Conservation (phyloP, 53 echinoderm and acorn worm genomes). For the Echinarachnius parma region DNA sequence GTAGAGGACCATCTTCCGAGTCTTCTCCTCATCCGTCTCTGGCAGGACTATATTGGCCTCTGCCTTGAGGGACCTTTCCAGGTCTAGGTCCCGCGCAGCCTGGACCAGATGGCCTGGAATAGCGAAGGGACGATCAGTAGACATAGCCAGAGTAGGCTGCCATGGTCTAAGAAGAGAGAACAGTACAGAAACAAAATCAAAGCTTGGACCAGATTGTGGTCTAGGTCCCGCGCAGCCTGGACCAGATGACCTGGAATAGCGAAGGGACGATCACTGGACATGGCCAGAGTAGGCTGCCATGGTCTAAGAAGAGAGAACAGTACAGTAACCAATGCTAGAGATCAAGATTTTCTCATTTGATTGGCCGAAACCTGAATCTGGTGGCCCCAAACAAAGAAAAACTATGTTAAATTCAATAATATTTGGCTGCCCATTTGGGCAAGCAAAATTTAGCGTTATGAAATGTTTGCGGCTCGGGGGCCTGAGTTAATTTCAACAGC, state of each 20-base stretch:
- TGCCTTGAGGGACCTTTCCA: background rate
- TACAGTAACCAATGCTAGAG: too few species aligned
- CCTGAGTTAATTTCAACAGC: too few species aligned
- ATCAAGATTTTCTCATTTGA: too few species aligned
- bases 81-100: slow-evolving; percentile 28
- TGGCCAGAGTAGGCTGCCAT: slow-evolving; percentile 8
- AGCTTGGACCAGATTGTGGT: too few species aligned
- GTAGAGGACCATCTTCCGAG: slow-evolving; percentile 50
- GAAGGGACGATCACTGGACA: slow-evolving; percentile 44
- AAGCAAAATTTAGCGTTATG: too few species aligned
- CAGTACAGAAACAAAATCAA: background rate
- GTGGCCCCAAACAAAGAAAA: too few species aligned
- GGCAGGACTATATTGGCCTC: background rate
- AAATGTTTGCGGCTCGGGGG: too few species aligned
- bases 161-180: slow-evolving; percentile 8
- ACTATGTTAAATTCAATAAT: too few species aligned
- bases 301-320: background rate
- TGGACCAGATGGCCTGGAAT: slow-evolving; percentile 28
- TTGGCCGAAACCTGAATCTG: too few species aligned
- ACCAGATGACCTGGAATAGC: slow-evolving; percentile 27
- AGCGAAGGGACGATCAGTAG: slow-evolving; percentile 43
- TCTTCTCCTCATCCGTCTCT: slow-evolving; percentile 50
- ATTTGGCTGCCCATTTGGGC: too few species aligned
- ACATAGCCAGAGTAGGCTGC: slow-evolving; percentile 8
- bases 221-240: slow-evolving; percentile 27